Evolutionary conservation across 2,888 invertebrate species (phyloP).

Genomic region (Ephialtes manifestator): DNA sequence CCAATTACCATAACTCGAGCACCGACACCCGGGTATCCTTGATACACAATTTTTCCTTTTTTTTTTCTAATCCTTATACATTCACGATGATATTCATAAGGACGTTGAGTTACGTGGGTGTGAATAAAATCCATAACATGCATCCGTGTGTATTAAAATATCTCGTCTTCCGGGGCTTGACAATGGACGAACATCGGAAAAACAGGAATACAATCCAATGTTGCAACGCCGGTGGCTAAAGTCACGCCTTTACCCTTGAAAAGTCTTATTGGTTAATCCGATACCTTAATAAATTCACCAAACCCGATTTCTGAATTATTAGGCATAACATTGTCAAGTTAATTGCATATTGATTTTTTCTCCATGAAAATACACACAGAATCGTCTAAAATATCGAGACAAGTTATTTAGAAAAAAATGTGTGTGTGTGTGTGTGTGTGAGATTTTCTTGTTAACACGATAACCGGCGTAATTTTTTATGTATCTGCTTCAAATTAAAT

Average conservation of each 20-base stretch:
- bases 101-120: conserved; percentile 39
- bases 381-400: too few species aligned
- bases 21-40: conserved; percentile 48
- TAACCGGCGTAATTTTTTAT: too few species aligned
- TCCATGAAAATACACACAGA: too few species aligned
- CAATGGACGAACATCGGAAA: conserved; percentile 18
- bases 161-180: conserved; percentile 52
- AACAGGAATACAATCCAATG: background rate
- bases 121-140: conserved; percentile 29
- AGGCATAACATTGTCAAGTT: background rate
- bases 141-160: conserved; percentile 27
- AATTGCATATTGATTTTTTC: background rate
- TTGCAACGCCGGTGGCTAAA: conserved; percentile 4
- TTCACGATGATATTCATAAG: conserved; percentile 39
- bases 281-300: conserved; percentile 45
- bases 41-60: conserved; percentile 1
- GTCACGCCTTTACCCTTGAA: conserved; percentile 57
- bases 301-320: conserved; percentile 42
- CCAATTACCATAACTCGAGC: conserved; percentile 43
- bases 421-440: too few species aligned
- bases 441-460: too few species aligned
- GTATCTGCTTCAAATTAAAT: too few species aligned
- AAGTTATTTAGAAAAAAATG: too few species aligned
- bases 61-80: conserved; percentile 32
- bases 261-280: conserved; percentile 29